Evolutionary conservation across 2,797 vertebrate species (phyloP), one percentile per base, ranked within the genome.

Genomic region (Myoxocephalus aenaeus): DNA sequence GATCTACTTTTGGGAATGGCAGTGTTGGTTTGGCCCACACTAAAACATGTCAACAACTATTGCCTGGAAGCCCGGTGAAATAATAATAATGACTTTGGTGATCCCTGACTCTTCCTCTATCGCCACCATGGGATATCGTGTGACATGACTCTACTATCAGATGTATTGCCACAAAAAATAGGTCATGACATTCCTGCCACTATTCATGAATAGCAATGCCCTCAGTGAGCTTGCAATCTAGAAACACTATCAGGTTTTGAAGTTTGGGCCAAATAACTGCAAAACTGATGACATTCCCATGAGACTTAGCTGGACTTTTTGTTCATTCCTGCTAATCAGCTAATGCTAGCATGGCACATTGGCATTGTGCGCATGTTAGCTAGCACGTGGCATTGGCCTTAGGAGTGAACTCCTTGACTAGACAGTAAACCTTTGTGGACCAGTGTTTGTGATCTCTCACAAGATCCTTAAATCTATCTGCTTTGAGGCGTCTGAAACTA

Each of bases 371-470:
- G 34, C 14, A 32, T 32, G 48, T 42, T 44, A 27, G 34, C 18
- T n/a, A 12, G 64, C 25, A 32, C 5, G 32, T 57, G 27, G 3
- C 54, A 5, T 32, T 61, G 7, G 7, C 15, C 27, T 44, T 63
- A 29, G 9, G 50, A 53, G 38, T 10, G 2, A 5, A 7, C 18
- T 25, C 40, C 13, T 48, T 10, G 32, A 63, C 40, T 57, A 46
- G 29, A 78, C 44, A 48, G 44, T 27, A 69, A 65, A 54, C 72
- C 53, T 82, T 51, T 69, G 32, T 4, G 46, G 15, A 36, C 10
- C 46, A 27, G 36, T 36, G 48, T 74, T 80, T 68, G 29, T 17
- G 51, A 66, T 71, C 65, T 53, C 44, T 75, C 63, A 20, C 62
- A 64, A 38, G 20, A 80, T 70, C 54, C 40, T 68, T 73, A 61